These are phyloP conservation scores for Uloborus plumipes DNA, from an alignment of 2,888 invertebrate genomes.

Conservation along the genomic window DNA sequence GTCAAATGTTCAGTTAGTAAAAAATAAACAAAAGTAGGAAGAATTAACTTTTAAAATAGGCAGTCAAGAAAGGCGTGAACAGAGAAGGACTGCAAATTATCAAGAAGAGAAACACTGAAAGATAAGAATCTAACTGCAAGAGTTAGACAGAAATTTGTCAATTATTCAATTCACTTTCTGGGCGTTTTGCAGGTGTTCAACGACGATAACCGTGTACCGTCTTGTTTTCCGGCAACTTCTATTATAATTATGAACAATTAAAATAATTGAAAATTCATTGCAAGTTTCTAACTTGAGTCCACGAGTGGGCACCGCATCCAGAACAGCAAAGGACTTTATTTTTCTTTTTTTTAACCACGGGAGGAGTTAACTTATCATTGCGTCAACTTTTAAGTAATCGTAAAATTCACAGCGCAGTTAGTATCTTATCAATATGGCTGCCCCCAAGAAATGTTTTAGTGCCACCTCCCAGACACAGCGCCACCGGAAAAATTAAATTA, in stretches of 20 bases:
- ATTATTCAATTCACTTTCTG: slow-evolving; percentile 18
- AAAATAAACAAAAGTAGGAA: slow-evolving; percentile 54
- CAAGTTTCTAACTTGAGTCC: slow-evolving; percentile 8
- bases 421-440: slow-evolving; percentile 60
- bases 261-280: slow-evolving; percentile 42
- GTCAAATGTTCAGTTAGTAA: slow-evolving; percentile 27
- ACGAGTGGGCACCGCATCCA: slow-evolving; percentile 7
- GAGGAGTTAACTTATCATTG: slow-evolving; percentile 54
- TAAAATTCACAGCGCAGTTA: slow-evolving; percentile 43
- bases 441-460: slow-evolving; percentile 33
- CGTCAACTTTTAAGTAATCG: slow-evolving; percentile 24
- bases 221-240: slow-evolving; percentile 40
- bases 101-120: neutral
- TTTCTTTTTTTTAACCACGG: neutral
- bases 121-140: neutral
- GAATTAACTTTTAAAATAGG: slow-evolving; percentile 3
- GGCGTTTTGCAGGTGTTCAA: slow-evolving; percentile 59
- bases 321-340: too few species aligned
- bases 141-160: neutral
- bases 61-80: slow-evolving; percentile 9
- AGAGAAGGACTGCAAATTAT: slow-evolving; percentile 11
- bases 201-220: slow-evolving; percentile 40
- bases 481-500: slow-evolving; percentile 2
- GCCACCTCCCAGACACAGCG: slow-evolving; percentile 46
- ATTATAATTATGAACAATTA: slow-evolving; percentile 12